Conservation (phyloP, 92 coral and sea anemone species). For the Porites lobata region DNA sequence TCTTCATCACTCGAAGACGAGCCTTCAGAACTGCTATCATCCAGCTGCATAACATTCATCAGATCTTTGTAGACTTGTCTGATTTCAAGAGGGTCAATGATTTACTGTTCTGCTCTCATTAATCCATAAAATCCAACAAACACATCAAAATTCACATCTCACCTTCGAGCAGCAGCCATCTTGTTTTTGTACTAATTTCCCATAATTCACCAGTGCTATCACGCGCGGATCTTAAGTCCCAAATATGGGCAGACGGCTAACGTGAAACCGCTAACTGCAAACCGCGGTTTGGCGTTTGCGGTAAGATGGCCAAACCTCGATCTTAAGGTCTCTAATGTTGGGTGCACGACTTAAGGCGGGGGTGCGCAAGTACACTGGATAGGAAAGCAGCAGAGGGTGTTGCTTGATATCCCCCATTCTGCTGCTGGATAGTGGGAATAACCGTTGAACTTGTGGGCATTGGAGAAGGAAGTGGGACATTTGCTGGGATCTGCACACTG, state of each 20-base stretch:
- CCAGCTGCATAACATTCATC: constrained; percentile 19
- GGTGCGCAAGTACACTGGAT: too few relatives aligned
- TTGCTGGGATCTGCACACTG: not conserved
- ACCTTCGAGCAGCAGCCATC: constrained; percentile 14
- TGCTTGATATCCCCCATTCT: too few relatives aligned
- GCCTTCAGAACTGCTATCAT: constrained; percentile 43
- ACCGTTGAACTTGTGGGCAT: too few relatives aligned
- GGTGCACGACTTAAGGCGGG: too few relatives aligned
- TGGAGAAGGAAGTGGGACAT: too few relatives aligned
- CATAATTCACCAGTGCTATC: not conserved
- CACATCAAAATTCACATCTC: not conserved
- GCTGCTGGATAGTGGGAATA: too few relatives aligned
- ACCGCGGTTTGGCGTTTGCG: not conserved
- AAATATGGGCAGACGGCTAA: not conserved
- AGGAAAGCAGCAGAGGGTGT: too few relatives aligned
- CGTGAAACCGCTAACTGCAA: not conserved
- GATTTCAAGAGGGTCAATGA: constrained; percentile 5
- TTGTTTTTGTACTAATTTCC: constrained; percentile 11
- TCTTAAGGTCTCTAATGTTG: too few relatives aligned
- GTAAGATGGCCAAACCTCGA: constrained; percentile 12
- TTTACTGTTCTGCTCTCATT: constrained; percentile 4
- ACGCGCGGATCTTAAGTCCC: constrained; percentile 21
- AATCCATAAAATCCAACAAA: constrained; percentile 2
- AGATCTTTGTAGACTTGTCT: constrained; percentile 43
- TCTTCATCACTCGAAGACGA: constrained; percentile 41